A percentile compares a stretch with the other conserved stretches of the same genome.
Conservation (phyloP, 2,888 invertebrate species). For the Cryptus viduatorius region DNA sequence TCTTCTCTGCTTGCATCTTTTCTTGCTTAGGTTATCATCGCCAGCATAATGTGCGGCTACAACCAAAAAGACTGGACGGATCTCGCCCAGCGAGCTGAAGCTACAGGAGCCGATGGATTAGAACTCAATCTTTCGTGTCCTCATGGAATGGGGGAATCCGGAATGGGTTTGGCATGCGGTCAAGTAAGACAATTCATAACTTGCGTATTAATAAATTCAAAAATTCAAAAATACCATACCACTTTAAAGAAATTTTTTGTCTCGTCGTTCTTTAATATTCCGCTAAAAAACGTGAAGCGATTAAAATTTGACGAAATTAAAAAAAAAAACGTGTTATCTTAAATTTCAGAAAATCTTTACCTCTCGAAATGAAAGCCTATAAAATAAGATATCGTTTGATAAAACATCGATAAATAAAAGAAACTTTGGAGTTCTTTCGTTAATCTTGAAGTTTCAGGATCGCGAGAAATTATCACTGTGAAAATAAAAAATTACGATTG, state of each 20-base stretch:
- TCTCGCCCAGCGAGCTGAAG: slow-evolving; percentile 91
- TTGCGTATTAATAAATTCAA: background rate
- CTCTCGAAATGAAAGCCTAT: too few relatives aligned
- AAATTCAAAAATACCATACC: too few relatives aligned
- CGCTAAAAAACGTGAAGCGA: too few relatives aligned
- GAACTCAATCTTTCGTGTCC: slow-evolving; percentile 99
- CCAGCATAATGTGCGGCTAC: slow-evolving; percentile 97
- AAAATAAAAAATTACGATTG: too few relatives aligned
- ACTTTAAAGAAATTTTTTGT: background rate
- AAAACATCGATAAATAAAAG: too few relatives aligned
- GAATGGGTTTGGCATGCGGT: slow-evolving; percentile 99
- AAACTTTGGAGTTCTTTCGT: too few relatives aligned
- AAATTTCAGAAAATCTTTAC: too few relatives aligned
- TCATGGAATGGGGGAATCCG: slow-evolving; percentile 99
- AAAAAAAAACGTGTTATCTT: too few relatives aligned
- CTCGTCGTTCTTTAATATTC: too few relatives aligned
- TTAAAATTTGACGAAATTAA: too few relatives aligned
- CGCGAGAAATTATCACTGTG: background rate
- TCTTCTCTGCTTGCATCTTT: background rate
- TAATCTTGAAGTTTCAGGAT: background rate
- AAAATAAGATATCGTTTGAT: too few relatives aligned
- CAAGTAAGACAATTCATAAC: slow-evolving; percentile 88
- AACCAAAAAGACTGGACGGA: slow-evolving; percentile 95
- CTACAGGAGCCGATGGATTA: slow-evolving; percentile 96
- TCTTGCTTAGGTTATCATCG: slow-evolving; percentile 91